Conservation (phyloP, 2,113 vertebrate genomes). For the Trachemys scripta region DNA sequence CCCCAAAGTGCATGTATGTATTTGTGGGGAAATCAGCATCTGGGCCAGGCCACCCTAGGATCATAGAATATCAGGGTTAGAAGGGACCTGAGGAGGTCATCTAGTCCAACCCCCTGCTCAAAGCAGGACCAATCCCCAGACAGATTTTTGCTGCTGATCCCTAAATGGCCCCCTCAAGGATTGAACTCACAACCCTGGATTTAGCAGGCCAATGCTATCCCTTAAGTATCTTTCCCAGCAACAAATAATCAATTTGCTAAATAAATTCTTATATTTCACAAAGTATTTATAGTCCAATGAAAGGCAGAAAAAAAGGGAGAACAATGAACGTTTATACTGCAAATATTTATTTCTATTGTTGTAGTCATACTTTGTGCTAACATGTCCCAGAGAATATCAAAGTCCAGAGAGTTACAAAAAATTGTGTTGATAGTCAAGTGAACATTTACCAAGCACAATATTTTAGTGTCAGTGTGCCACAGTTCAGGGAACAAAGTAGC, state of each 20-base stretch:
- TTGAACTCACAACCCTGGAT: too few species aligned
- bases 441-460: neutral
- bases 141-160: too few species aligned
- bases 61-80: too few species aligned
- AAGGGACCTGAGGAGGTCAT: too few species aligned
- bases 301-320: neutral
- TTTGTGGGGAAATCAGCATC: neutral
- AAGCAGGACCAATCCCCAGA: too few species aligned
- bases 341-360: neutral
- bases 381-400: neutral
- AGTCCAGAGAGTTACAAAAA: slow-evolving; percentile 26
- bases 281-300: neutral
- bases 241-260: neutral
- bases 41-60: neutral
- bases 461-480: neutral
- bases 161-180: too few species aligned
- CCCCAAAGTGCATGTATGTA: neutral
- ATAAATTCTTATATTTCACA: neutral
- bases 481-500: neutral
- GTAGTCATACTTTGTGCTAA: neutral
- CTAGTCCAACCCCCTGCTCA: too few species aligned
- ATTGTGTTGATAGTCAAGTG: neutral
- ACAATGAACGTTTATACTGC: neutral
- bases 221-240: neutral
- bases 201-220: too few species aligned